Base-by-base conservation (phyloP, 1,140 invertebrate species). In the Eurosta solidaginis region DNA sequence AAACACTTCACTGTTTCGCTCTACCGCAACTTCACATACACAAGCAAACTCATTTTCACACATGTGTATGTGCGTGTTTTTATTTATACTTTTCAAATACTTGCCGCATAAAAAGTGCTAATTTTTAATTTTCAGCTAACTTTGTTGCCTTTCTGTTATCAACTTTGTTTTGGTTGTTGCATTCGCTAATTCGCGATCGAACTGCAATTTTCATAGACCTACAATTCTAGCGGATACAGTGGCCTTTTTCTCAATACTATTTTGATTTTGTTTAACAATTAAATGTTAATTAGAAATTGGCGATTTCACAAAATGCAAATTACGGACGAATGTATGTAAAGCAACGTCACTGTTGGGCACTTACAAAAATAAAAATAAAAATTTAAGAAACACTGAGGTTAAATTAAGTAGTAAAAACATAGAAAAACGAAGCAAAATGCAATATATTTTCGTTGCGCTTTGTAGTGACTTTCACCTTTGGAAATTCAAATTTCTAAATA, bases 71-170 rank as follows among this genome's bases (percentile, higher is more conserved):
- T 27, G 25, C 10, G n/a, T 20, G 10, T 20, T 52, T 7, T 6
- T n/a, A n/a, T n/a, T n/a, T 52, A 25, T 5, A 25, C 49, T 22
- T 52, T 52, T 7, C 6, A 4, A 6, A 0, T 29, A 14, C 27
- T 36, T 63, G 59, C 29, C 54, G 10, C 54, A 59, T 27, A 36
- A 63, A 63, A 54, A 63, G 29, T 63, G 59, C 59, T 63, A 63
- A 40, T 63, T 22, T n/a, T 63, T 63, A 33, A 14, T 10, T 22
- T 20, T 17, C 50, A 59, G 6, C 33, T 68, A 20, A 33, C 40
- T 68, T 68, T 68, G 49, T 52, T 52, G 22, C n/a, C n/a, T 52
- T 68, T 68, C 40, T 68, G 59, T 68, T 68, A 20, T 68, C 59
- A 68, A 29, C 33, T 68, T 68, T 40, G 59, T 68, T 36, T 17